A percentile compares a stretch with the other conserved stretches of the same genome.
Evolutionary conservation across 2,888 invertebrate genomes (phyloP).

Genomic region (Furcula furcula): DNA sequence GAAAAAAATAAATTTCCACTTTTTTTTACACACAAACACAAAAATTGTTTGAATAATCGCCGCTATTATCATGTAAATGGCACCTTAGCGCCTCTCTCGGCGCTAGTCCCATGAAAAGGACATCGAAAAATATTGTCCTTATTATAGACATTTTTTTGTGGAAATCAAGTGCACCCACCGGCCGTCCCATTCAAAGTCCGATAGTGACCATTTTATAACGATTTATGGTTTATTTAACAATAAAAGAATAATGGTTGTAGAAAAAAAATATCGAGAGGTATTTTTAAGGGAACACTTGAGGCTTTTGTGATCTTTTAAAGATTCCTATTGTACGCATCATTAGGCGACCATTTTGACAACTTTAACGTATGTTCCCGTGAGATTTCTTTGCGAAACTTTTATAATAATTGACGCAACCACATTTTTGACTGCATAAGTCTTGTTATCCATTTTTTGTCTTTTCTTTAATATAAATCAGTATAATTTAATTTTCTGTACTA

Average conservation of each 20-base stretch:
- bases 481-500: too few relatives aligned
- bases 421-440: too few relatives aligned
- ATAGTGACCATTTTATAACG: conserved; percentile 72
- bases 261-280: conserved; percentile 47
- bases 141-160: conserved; percentile 43
- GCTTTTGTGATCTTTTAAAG: conserved; percentile 54
- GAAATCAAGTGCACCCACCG: conserved; percentile 35
- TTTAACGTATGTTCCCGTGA: conserved; percentile 55
- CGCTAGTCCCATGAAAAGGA: conserved; percentile 57
- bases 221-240: conserved; percentile 81
- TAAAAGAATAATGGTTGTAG: conserved; percentile 58
- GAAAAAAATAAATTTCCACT: conserved; percentile 31
- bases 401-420: conserved; percentile 35
- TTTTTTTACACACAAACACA: conserved; percentile 39
- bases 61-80: conserved; percentile 66
- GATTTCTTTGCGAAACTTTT: conserved; percentile 40
- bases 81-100: conserved; percentile 65
- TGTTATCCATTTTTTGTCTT: too few relatives aligned
- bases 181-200: conserved; percentile 56
- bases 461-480: too few relatives aligned
- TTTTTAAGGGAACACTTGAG: conserved; percentile 46
- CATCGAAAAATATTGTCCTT: conserved; percentile 59
- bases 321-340: conserved; percentile 60
- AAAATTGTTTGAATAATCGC: conserved; percentile 53
- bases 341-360: conserved; percentile 62